These are phyloP conservation scores for Tragelaphus buxtoni DNA, from an alignment of 2,113 vertebrate genomes.

Conservation along the genomic window DNA sequence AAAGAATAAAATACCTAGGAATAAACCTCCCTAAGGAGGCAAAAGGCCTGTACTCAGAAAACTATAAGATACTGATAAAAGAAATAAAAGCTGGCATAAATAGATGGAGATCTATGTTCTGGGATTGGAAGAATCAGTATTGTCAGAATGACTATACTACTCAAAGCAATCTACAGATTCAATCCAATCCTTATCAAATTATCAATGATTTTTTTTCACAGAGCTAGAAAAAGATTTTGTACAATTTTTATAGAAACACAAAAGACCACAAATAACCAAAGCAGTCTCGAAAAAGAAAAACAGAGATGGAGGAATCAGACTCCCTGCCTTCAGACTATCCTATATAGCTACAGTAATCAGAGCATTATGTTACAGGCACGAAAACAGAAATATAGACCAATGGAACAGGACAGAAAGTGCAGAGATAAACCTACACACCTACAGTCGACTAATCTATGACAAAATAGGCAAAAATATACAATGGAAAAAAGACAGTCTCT, in stretches of 20 bases:
- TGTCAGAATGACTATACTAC: not conserved
- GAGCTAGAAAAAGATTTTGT: not conserved
- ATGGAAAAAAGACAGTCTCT: not conserved
- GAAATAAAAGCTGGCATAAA: not conserved
- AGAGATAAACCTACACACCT: not conserved
- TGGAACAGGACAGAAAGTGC: not conserved
- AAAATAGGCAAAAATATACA: not conserved
- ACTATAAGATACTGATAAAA: not conserved
- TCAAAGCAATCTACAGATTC: not conserved
- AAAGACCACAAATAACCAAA: not conserved
- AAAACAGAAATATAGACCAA: not conserved
- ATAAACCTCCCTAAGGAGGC: not conserved
- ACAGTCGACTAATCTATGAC: not conserved
- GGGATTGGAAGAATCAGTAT: not conserved
- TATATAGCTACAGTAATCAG: not conserved
- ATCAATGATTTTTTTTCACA: not conserved
- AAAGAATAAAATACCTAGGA: not conserved
- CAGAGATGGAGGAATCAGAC: not conserved
- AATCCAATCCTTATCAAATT: not conserved
- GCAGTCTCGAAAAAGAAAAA: not conserved
- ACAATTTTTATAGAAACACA: not conserved
- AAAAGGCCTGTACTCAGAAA: not conserved
- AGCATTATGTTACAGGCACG: not conserved
- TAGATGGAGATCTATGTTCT: not conserved
- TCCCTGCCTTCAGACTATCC: not conserved